phyloP scores from a whole-genome alignment of 2,797 vertebrate species.

The Thaleichthys pacificus region DNA sequence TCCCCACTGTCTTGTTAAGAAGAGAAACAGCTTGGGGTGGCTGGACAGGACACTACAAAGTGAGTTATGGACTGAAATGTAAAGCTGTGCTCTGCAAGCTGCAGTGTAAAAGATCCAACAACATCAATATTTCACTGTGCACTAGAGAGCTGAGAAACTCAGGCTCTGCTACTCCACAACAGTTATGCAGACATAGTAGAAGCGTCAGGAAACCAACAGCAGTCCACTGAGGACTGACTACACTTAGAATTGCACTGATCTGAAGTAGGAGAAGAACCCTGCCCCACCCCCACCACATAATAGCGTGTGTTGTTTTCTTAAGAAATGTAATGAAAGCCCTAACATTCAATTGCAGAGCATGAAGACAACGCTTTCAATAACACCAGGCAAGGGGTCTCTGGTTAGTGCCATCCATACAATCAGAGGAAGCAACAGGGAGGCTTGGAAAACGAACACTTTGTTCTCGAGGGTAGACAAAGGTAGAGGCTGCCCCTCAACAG shows the following conservation, averaged over 20 bases:
- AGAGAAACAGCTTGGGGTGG: slow-evolving; percentile 34
- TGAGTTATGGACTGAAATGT: slow-evolving; percentile 55
- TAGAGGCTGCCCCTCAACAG: slow-evolving; percentile 28
- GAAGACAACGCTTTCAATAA: slow-evolving; percentile 41
- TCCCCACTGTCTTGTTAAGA: slow-evolving; percentile 56
- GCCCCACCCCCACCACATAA: background rate
- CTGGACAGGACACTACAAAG: slow-evolving; percentile 44
- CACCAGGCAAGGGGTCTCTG: slow-evolving; percentile 26
- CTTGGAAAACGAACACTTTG: slow-evolving; percentile 41
- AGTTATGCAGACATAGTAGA: slow-evolving; percentile 50
- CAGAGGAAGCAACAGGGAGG: slow-evolving; percentile 25
- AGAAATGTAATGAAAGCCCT: slow-evolving; percentile 33
- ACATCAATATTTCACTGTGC: slow-evolving; percentile 77
- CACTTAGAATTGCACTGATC: slow-evolving; percentile 36
- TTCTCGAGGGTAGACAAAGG: slow-evolving; percentile 47
- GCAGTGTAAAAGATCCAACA: slow-evolving; percentile 68
- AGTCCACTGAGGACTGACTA: slow-evolving; percentile 42
- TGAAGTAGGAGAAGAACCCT: background rate
- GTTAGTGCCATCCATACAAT: slow-evolving; percentile 23
- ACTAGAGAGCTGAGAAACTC: slow-evolving; percentile 68
- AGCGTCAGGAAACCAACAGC: slow-evolving; percentile 58
- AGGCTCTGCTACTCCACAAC: slow-evolving; percentile 43
- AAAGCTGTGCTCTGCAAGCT: slow-evolving; percentile 46
- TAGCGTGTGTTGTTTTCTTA: background rate
- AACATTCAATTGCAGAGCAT: slow-evolving; percentile 23